phyloP scores from a whole-genome alignment of 2,888 invertebrate species.

The Helobdella robusta region DNA sequence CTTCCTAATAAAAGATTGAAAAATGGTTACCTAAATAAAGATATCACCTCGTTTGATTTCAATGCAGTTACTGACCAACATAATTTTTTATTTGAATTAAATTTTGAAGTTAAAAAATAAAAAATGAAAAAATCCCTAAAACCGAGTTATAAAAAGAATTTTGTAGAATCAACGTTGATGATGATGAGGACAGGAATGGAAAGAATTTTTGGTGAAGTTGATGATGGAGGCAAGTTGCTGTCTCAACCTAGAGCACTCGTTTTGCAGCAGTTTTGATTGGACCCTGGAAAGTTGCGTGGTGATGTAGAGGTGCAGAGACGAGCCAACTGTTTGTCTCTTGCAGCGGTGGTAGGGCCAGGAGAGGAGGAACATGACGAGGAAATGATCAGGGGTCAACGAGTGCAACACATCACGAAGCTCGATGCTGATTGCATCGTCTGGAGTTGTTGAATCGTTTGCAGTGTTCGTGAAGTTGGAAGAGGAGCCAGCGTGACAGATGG shows the following conservation, averaged over 20 bases:
- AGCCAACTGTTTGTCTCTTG: not conserved
- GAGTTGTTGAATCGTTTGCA: too few relatives aligned
- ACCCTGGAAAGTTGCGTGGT: slow-evolving; percentile 13
- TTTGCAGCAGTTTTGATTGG: slow-evolving; percentile 24
- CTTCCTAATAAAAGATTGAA: too few relatives aligned
- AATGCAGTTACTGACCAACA: too few relatives aligned
- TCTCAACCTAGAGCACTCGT: slow-evolving; percentile 28
- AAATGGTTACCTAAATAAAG: too few relatives aligned
- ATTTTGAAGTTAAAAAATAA: too few relatives aligned
- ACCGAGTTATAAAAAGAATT: not conserved
- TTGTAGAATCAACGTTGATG: too few relatives aligned
- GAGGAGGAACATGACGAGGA: slow-evolving; percentile 33
- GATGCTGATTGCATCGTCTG: too few relatives aligned
- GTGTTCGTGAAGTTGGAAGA: not conserved
- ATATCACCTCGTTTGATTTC: too few relatives aligned
- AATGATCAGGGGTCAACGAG: slow-evolving; percentile 27
- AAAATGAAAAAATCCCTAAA: not conserved
- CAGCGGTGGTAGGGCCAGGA: slow-evolving; percentile 35
- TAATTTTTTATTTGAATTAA: too few relatives aligned
- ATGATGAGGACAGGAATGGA: not conserved
- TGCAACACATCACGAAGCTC: not conserved
- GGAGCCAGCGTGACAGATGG: slow-evolving; percentile 8
- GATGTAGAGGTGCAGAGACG: slow-evolving; percentile 12
- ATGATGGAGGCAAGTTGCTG: slow-evolving; percentile 30
- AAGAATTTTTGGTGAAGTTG: slow-evolving; percentile 21